Conservation (phyloP, 2,797 vertebrate species). For the Scyliorhinus canicula region DNA sequence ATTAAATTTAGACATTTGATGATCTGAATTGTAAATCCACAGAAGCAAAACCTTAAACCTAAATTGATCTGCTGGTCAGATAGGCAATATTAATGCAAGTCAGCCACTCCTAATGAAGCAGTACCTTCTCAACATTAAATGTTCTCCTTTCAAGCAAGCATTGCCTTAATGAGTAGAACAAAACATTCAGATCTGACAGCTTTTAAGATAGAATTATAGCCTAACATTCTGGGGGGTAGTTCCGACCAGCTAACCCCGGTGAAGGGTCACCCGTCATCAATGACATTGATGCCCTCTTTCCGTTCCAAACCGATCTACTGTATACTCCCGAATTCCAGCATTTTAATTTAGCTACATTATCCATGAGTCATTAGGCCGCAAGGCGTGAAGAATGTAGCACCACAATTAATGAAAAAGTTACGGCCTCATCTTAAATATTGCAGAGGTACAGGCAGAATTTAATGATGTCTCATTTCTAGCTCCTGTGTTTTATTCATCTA, state of each 20-base stretch:
- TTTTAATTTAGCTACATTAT: background rate
- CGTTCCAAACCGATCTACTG: background rate
- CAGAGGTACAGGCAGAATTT: background rate
- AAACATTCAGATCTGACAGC: background rate
- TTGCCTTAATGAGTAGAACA: background rate
- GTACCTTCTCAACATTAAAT: background rate
- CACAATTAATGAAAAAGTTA: background rate
- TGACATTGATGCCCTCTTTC: too few relatives aligned
- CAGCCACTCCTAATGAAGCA: background rate
- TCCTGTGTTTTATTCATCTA: background rate
- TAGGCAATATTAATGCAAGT: background rate
- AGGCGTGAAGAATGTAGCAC: background rate
- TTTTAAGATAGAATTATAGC: too few relatives aligned
- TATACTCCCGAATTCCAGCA: background rate
- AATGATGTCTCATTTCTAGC: background rate
- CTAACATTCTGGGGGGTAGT: background rate
- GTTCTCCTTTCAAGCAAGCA: background rate
- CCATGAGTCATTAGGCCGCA: background rate
- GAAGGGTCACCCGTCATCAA: background rate
- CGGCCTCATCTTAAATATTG: too few relatives aligned
- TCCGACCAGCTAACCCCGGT: background rate
- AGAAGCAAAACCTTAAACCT: background rate
- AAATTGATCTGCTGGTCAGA: background rate
- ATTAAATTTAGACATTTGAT: background rate
- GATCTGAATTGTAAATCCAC: background rate